Base-by-base conservation (phyloP, 2,797 vertebrate genomes). In the Meda fulgida region DNA sequence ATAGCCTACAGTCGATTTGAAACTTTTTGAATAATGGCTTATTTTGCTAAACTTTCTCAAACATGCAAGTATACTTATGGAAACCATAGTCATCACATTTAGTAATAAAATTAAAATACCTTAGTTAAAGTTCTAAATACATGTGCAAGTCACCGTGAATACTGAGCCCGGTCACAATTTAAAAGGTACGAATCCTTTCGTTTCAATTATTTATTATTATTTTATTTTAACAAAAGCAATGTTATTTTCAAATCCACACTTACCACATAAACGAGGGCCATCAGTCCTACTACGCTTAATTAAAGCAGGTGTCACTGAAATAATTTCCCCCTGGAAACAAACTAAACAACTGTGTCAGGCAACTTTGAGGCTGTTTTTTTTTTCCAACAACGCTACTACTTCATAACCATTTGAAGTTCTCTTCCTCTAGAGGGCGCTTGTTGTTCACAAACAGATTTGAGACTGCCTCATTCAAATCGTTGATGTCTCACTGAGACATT, bases 251-350 rank as follows among this genome's bases (percentile, higher is more conserved):
- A 43, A 43, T 1, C 3, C 9, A 21, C n/a, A 78, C 65, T 84
- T 78, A 84, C 83, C 65, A 46, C 21, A 78, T 46, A n/a, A 48
- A 78, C n/a, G 29, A 70, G 11, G 55, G 48, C 31, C 82, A 77
- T 43, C 34, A 67, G 36, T 43, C 36, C 6, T 19, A 53, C 58
- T 3, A 31, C 16, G 31, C 67, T 34, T 46, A 43, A 77, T 43
- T 58, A 55, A 84, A 77, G 46, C 82, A 67, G 31, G 73, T 43
- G 63, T 77, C 34, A 67, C 81, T 67, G 63, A 84, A 76, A 84
- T 84, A 11, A 78, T 77, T 78, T 76, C 46, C 73, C 82, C 4
- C 79, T 53, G 38, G 60, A 51, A 76, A 76, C 81, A 84, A 84
- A 55, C 72, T 40, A 18, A 77, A 29, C 73, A 16, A 53, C 0